Base-by-base conservation (phyloP, 2,888 invertebrate species). In the Rhorus exstirpatorius region DNA sequence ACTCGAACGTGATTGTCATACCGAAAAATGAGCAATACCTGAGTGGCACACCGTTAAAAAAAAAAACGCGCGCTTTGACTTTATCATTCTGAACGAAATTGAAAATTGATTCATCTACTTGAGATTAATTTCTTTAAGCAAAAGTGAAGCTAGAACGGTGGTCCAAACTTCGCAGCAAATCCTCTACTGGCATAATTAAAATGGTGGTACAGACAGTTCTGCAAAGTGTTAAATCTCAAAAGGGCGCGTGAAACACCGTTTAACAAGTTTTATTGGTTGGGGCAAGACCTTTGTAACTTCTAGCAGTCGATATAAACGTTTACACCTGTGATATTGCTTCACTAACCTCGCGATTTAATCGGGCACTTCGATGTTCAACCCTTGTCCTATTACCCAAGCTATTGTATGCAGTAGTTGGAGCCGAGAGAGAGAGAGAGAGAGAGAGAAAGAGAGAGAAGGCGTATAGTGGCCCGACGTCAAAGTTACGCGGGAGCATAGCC, bases 321-420 rank as follows among this genome's bases (percentile, higher is more conserved):
- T 10, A 26, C 24, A 55, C 41, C 14, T 24, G 55, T 21, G 24
- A 24, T 10, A 41, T 44, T 35, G 26, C 38, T 60, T 41, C 68
- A 53, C 26, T 10, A 70, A 70, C 31, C 61, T 14, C 35, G 38
- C 76, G 63, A 68, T 81, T 76, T 76, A 61, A 76, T 81, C 76
- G 63, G 61, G 53, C 58, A 70, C 76, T 81, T 81, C 70, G 76
- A 71, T 75, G 65, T 81, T 81, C 76, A 71, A 77, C 58, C 65
- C 58, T 41, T 46, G 76, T 77, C 41, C 65, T 71, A 53, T 65
- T 75, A 58, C 38, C 26, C 58, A 26, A 70, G 58, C 49, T 58
- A 53, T 75, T 63, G 55, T 67, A 19, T 44, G 55, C 41, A 68
- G 51, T n/a, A 53, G 61, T n/a, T 24, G 26, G 21, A 31, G 17